Base-by-base conservation (phyloP, 2,888 invertebrate genomes). In the Rugalucina vietnamica region DNA sequence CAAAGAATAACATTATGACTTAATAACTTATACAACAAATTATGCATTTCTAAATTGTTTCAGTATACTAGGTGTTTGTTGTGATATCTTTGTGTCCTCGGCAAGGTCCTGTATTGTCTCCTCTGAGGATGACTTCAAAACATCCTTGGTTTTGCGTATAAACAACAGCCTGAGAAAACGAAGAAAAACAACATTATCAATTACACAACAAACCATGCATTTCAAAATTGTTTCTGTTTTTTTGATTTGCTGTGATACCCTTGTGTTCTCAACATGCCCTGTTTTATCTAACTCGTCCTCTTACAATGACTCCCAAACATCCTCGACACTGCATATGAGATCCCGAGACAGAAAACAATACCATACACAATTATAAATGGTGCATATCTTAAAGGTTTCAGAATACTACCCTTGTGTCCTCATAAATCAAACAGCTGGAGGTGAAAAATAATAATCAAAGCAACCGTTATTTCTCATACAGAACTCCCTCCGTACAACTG, bases 301-400 rank as follows among this genome's bases (percentile, higher is more conserved):
- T 0, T 97, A 97, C 87, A 98, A 98, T 60, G 98, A 98, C 94
- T 98, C 70, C 97, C 98, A 95, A 98, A 98, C 57, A 96, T 96
- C 90, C 96, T 96, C n/a, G 98, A 98, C 95, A 98, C 99, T 93
- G 97, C 97, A 95, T 98, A 99, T 93, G 99, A 97, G n/a, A n/a
- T n/a, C n/a, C n/a, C n/a, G n/a, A n/a, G n/a, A n/a, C n/a, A n/a
- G n/a, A n/a, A n/a, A n/a, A n/a, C n/a, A n/a, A n/a, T n/a, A n/a
- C n/a, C n/a, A n/a, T n/a, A n/a, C n/a, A n/a, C n/a, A n/a, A n/a
- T n/a, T n/a, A n/a, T n/a, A n/a, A n/a, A n/a, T n/a, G n/a, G n/a
- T n/a, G n/a, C n/a, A n/a, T n/a, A n/a, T n/a, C n/a, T n/a, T n/a
- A n/a, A n/a, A n/a, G n/a, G n/a, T n/a, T n/a, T n/a, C n/a, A n/a